Conservation (phyloP, 2,888 invertebrate species). For the Pollenia griseotomentosa region DNA sequence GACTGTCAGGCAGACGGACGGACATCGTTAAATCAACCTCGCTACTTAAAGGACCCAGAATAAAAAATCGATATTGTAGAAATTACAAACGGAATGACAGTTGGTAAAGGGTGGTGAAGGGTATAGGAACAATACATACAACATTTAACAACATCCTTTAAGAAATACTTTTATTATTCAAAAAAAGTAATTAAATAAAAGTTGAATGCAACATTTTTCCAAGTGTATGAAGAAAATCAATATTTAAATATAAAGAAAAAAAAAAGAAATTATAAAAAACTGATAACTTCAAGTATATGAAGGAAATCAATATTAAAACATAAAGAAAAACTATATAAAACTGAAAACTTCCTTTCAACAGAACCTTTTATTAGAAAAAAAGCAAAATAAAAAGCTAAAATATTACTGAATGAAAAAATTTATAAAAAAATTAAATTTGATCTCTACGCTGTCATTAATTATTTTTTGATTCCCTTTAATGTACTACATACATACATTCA, state of each 20-base stretch:
- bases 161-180: slow-evolving; percentile 9
- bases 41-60: too few species aligned
- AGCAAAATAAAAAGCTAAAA: slow-evolving; percentile 18
- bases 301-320: not conserved
- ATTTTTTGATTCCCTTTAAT: not conserved
- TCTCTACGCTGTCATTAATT: not conserved
- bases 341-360: slow-evolving; percentile 20
- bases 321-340: not conserved
- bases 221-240: slow-evolving; percentile 17
- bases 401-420: slow-evolving; percentile 1
- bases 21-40: too few species aligned
- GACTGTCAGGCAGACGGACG: too few species aligned
- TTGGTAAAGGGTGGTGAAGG: too few species aligned
- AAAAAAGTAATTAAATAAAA: slow-evolving; percentile 7
- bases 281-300: slow-evolving; percentile 12
- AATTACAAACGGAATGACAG: too few species aligned
- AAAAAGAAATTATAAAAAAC: not conserved
- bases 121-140: slow-evolving; percentile 30
- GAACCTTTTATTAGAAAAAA: slow-evolving; percentile 16
- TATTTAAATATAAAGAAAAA: too few species aligned
- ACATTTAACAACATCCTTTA: slow-evolving; percentile 34
- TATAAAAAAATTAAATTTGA: not conserved
- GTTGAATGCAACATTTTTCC: not conserved
- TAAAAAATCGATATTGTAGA: too few species aligned
- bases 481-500: not conserved